These are phyloP conservation scores for Carlito syrichta DNA, from an alignment of 2,113 vertebrate species.

Conservation along the genomic window DNA sequence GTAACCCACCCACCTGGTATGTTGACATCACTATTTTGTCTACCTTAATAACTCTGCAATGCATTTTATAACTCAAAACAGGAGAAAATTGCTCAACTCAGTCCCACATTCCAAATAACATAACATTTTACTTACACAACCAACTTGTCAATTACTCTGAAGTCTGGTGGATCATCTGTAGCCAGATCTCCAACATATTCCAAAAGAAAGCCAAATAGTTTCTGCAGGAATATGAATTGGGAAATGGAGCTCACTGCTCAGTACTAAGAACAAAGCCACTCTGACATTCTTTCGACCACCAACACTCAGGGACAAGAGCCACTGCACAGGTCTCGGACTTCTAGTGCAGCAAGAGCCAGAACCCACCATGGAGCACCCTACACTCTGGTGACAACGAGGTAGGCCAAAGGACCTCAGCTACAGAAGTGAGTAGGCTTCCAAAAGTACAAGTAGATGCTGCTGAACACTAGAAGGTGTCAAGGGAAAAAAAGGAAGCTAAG, in stretches of 20 bases:
- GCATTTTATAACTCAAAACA: background rate
- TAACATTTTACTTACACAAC: conserved; percentile 86
- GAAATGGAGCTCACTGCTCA: background rate
- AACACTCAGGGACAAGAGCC: too few relatives aligned
- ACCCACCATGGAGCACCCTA: too few relatives aligned
- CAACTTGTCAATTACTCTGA: conserved; percentile 86
- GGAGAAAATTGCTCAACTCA: background rate
- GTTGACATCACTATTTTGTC: background rate
- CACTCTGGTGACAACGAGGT: accelerated
- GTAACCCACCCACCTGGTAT: background rate
- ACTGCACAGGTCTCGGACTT: too few relatives aligned
- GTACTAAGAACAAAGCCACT: background rate
- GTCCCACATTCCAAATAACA: background rate
- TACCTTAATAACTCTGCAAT: accelerated
- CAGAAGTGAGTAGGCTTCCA: accelerated
- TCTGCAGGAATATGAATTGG: conserved; percentile 81
- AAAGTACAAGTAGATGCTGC: background rate
- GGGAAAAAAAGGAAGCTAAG: accelerated
- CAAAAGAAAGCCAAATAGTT: conserved; percentile 92
- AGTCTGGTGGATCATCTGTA: conserved; percentile 83
- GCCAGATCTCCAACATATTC: conserved; percentile 92
- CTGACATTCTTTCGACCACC: too few relatives aligned
- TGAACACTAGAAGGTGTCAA: accelerated
- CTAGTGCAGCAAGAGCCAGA: too few relatives aligned
- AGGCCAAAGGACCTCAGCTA: accelerated